phyloP scores from a whole-genome alignment of 1,140 invertebrate genomes.

The Telenomus remus region DNA sequence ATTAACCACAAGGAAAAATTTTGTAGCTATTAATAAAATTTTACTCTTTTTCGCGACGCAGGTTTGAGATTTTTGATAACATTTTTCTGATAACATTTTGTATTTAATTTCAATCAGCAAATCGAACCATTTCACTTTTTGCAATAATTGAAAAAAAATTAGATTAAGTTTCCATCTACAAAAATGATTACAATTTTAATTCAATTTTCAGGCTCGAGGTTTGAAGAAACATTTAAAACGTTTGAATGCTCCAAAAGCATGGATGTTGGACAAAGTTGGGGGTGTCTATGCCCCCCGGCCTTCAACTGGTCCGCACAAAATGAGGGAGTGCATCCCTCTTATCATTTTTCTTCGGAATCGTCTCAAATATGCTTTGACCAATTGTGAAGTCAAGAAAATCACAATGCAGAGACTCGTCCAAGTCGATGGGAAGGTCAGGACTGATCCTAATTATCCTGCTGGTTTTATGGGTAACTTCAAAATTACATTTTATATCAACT shows the following conservation, averaged over 20 bases:
- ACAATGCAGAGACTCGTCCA: slow-evolving; percentile 98
- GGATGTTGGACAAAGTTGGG: slow-evolving; percentile 99
- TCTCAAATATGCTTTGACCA: slow-evolving; percentile 98
- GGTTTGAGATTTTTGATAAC: too few species aligned
- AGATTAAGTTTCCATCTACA: too few species aligned
- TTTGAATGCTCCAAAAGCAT: slow-evolving; percentile 98
- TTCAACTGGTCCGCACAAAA: slow-evolving; percentile 97
- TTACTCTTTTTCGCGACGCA: too few species aligned
- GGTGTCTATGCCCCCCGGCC: slow-evolving; percentile 98
- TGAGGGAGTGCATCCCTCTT: slow-evolving; percentile 96
- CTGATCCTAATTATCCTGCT: slow-evolving; percentile 96
- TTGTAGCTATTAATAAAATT: too few species aligned
- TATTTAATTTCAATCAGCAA: too few species aligned
- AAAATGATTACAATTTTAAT: too few species aligned
- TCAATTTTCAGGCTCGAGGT: slow-evolving; percentile 88
- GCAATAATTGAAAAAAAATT: too few species aligned
- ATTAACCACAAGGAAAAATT: too few species aligned
- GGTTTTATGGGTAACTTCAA: slow-evolving; percentile 97
- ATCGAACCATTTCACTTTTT: too few species aligned
- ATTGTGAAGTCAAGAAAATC: slow-evolving; percentile 97
- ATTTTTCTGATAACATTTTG: too few species aligned
- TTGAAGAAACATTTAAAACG: slow-evolving; percentile 99
- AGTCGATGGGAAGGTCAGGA: slow-evolving; percentile 98
- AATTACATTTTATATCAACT: neutral
- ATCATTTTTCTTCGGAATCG: slow-evolving; percentile 98